These are phyloP conservation scores for Characodon lateralis DNA, from an alignment of 2,797 vertebrate species.

Conservation along the genomic window DNA sequence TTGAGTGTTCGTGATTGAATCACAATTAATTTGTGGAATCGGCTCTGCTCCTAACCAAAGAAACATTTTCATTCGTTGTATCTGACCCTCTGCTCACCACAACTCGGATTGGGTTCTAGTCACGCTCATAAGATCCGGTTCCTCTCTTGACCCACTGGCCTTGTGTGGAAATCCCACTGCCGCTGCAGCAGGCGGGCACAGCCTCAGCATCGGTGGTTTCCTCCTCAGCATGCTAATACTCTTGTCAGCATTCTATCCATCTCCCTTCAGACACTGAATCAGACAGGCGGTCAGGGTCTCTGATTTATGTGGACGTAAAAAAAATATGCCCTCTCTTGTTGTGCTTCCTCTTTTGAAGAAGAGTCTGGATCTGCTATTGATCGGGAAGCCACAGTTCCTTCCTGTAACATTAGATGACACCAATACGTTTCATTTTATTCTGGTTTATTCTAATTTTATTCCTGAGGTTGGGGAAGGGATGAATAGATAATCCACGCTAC, in stretches of 20 bases:
- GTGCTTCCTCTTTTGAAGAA: constrained; percentile 33
- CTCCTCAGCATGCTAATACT: constrained; percentile 60
- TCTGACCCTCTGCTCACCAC: constrained; percentile 28
- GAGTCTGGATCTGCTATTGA: constrained; percentile 38
- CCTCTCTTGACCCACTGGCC: constrained; percentile 58
- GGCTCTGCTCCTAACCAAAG: constrained; percentile 32
- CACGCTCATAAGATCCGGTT: constrained; percentile 38
- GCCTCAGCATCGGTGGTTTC: constrained; percentile 57
- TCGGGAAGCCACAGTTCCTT: constrained; percentile 52
- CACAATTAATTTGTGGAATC: constrained; percentile 24
- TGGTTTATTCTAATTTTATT: constrained; percentile 11
- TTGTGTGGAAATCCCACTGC: constrained; percentile 47
- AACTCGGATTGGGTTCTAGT: constrained; percentile 33
- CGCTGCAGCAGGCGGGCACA: constrained; percentile 40
- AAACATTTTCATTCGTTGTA: background rate
- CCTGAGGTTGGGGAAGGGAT: background rate
- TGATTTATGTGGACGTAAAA: constrained; percentile 39
- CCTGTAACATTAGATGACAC: constrained; percentile 53
- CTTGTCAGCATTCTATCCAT: constrained; percentile 73
- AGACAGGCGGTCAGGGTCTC: constrained; percentile 40
- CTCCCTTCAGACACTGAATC: constrained; percentile 54
- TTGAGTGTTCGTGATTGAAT: constrained; percentile 41
- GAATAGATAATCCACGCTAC: background rate
- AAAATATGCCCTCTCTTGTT: constrained; percentile 47
- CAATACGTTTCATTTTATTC: constrained; percentile 19